Evolutionary conservation across 2,888 invertebrate genomes (phyloP), one percentile per base, ranked within the genome.

Genomic region (Gasteruption jaculator): DNA sequence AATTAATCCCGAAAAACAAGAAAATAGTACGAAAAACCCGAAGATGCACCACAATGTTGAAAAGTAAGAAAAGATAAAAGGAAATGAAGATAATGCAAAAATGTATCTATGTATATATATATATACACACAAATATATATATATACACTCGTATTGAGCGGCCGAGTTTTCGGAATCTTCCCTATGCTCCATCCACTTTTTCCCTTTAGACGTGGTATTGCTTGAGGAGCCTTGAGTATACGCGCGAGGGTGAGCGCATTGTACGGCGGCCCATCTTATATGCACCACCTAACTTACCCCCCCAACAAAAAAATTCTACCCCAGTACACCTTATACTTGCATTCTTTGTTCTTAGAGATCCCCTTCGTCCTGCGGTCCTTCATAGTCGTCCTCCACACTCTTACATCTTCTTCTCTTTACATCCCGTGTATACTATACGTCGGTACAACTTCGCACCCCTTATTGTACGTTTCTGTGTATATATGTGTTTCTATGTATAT

Each of bases 201-300:
- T n/a, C 38, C 54, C 56, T 52, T 50, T 53, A 50, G 50, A 52
- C 46, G 50, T 50, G 57, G 57, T 50, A 60, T 63, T 65, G 63
- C 66, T 66, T 66, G 66, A 66, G 65, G 61, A 64, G 65, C 58
- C 64, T 69, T 60, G 63, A 68, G 68, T 67, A 61, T 54, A 55
- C 54, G n/a, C n/a, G n/a, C 58, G 63, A 60, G 65, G 65, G 65
- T 66, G 66, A 65, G 61, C 65, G 63, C 65, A 68, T 68, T 68
- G 68, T 67, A 62, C 64, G 6, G 59, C 58, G 57, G 56, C 62
- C 65, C 68, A 69, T 70, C 70, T 70, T 70, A 69, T 69, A 69
- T 69, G 68, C 68, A 66, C 63, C 67, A 63, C 57, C 60, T 61
- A 58, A 40, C 57, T 48, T 44, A 51, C 50, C 45, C 50, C 51